phyloP scores from a whole-genome alignment of 1,140 invertebrate species.

The Zaprionus africanus region DNA sequence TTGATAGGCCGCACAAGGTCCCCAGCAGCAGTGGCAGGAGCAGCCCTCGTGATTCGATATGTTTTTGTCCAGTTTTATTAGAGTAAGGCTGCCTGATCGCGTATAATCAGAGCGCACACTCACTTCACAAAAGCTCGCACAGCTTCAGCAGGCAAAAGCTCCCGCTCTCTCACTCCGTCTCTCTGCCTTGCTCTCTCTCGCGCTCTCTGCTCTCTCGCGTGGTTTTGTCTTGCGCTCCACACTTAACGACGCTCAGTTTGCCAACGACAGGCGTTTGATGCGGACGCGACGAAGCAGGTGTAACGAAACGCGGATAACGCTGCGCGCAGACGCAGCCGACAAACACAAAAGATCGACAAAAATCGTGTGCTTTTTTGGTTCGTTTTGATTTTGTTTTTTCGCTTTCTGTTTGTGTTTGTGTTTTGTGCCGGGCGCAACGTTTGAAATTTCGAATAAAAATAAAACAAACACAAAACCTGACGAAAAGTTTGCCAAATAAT shows the following conservation, averaged over 20 bases:
- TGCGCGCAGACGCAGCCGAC: slow-evolving; percentile 62
- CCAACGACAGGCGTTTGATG: slow-evolving; percentile 52
- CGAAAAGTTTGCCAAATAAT: slow-evolving; percentile 49
- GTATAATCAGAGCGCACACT: slow-evolving; percentile 42
- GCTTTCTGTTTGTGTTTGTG: slow-evolving; percentile 42
- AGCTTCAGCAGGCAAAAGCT: slow-evolving; percentile 31
- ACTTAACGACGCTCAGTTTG: slow-evolving; percentile 52
- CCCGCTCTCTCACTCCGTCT: slow-evolving; percentile 19
- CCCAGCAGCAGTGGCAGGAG: slow-evolving; percentile 44
- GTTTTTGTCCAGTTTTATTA: slow-evolving; percentile 46
- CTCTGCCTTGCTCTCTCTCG: slow-evolving; percentile 14
- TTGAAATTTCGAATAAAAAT: slow-evolving; percentile 27
- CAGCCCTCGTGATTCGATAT: slow-evolving; percentile 38
- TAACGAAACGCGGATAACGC: slow-evolving; percentile 32
- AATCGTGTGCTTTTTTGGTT: slow-evolving; percentile 38
- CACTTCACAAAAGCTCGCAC: slow-evolving; percentile 41
- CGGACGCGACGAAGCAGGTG: slow-evolving; percentile 57
- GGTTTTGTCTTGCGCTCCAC: slow-evolving; percentile 52
- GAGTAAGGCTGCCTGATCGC: slow-evolving; percentile 42
- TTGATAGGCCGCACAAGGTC: slow-evolving; percentile 55
- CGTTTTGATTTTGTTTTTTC: slow-evolving; percentile 26
- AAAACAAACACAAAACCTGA: slow-evolving; percentile 31
- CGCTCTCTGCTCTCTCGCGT: slow-evolving; percentile 29
- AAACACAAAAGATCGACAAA: slow-evolving; percentile 44
- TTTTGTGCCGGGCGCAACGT: slow-evolving; percentile 32